A percentile compares a stretch with the other conserved stretches of the same genome.
phyloP scores from a whole-genome alignment of 2,797 vertebrate species.

The Saxicola maurus region DNA sequence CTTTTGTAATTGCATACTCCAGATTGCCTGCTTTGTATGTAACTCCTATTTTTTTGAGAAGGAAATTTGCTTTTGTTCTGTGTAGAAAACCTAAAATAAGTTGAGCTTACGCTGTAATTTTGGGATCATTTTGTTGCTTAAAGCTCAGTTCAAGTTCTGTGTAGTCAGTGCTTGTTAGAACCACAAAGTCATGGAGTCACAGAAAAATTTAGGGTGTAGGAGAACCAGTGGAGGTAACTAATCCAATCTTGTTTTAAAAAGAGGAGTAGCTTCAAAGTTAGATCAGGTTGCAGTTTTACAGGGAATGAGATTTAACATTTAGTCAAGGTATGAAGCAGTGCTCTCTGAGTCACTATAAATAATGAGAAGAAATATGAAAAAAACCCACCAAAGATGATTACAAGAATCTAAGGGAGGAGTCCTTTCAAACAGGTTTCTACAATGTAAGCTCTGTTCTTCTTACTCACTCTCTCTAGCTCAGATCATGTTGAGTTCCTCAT shows the following conservation, averaged over 20 bases:
- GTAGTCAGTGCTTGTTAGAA: not conserved
- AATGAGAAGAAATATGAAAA: not conserved
- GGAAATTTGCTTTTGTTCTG: not conserved
- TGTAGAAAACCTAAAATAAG: not conserved
- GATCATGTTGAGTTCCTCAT: not conserved
- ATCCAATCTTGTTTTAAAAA: not conserved
- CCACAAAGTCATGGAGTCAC: not conserved
- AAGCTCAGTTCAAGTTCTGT: not conserved
- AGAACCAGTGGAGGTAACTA: not conserved
- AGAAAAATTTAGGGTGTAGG: not conserved
- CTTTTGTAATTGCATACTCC: not conserved
- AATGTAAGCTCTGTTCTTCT: rapidly evolving
- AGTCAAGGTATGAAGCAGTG: not conserved
- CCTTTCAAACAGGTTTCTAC: too few species aligned
- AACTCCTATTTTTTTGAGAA: not conserved
- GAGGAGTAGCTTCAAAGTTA: not conserved
- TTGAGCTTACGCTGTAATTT: not conserved
- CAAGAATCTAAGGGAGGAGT: not conserved
- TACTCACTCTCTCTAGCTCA: not conserved
- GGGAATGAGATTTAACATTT: not conserved
- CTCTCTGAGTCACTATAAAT: not conserved
- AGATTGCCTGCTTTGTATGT: not conserved
- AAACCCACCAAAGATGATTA: not conserved
- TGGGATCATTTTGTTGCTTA: not conserved
- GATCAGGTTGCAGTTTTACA: not conserved